Evolutionary conservation across 2,888 invertebrate species (phyloP), one percentile per base, ranked within the genome.

Genomic region (Lysandra coridon): DNA sequence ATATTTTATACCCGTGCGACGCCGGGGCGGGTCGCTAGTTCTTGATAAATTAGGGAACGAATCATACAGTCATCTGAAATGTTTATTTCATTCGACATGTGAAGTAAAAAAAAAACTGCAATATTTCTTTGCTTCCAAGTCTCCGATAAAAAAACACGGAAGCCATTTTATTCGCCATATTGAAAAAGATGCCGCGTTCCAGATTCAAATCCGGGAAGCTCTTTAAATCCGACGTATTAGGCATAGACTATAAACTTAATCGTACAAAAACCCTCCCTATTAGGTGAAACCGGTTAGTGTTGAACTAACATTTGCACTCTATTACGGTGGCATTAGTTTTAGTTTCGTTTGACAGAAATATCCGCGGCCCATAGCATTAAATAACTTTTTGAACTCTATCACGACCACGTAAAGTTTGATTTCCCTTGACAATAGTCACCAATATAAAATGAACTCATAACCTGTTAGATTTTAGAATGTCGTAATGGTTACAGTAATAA

Each of bases 141-240:
- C 57, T 57, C 17, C 1, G 0, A 2, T 7, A 62, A 62, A 62
- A 62, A 69, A 74, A 44, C 74, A 40, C 40, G 44, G 40, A 40
- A 44, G n/a, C 49, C 74, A 49, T 74, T 37, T 74, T 23, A 53
- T n/a, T 14, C 76, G 57, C 76, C 57, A 76, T 57, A 57, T 57
- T 76, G 75, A 76, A 76, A 76, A 53, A 33, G 33, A 76, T 57
- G 23, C 57, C 57, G 33, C 57, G 76, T 57, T 76, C 53, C 33
- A 53, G 30, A 76, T 76, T 57, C 33, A 30, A 76, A 76, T 76
- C 76, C 76, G 76, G 76, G 76, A 76, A 44, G 14, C 69, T 33
- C 14, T 33, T 74, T 44, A 74, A 74, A 40, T 74, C n/a, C 40
- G 75, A 53, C 76, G 23, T 76, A 76, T 57, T 76, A 53, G 76